Base-by-base conservation (phyloP, 2,113 vertebrate species). In the Nothocercus nigrocapillus region DNA sequence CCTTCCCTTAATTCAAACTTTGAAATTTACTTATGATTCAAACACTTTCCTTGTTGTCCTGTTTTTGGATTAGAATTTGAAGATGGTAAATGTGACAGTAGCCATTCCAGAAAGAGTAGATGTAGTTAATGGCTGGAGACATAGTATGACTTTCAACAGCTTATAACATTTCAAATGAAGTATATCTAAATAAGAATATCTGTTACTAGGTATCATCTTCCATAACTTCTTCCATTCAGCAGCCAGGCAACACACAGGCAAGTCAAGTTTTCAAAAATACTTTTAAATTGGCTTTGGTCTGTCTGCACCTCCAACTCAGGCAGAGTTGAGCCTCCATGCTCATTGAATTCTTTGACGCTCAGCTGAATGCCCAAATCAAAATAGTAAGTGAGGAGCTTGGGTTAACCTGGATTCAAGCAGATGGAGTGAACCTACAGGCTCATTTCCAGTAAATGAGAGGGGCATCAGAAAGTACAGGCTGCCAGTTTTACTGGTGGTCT, bases 361-460 rank as follows among this genome's bases (percentile, higher is more conserved):
- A 53, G 24, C 32, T 64, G n/a, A 45, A 21, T 54, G 68, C 27
- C n/a, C 24, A 73, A 68, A 51, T 63, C 38, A 38, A 16, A 2
- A 1, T 32, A 36, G 36, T 56, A 27, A 47, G 82, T 34, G 27
- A 16, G 21, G 16, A 40, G 6, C 21, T 51, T 21, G 34, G 61
- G 9, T 74, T 49, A 45, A 69, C 11, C 9, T 11, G 47, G 32
- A 56, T 58, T 30, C 19, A 58, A 25, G 20, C 19, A 67, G 17
- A 24, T 54, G 77, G 24, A 19, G 34, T 78, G 69, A 72, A 59
- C 13, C 18, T 9, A 11, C 22, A 77, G 58, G 30, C 22, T 38
- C 0, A 0, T 24, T 75, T 47, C 1, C 2, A 14, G 18, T 25
- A 18, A 27, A 4, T 13, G 11, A n/a, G 38, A 30, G 13, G 54